A percentile compares a stretch with the other conserved stretches of the same genome.
phyloP scores from a whole-genome alignment of 2,888 invertebrate species.

The Drosophila kokeensis region DNA sequence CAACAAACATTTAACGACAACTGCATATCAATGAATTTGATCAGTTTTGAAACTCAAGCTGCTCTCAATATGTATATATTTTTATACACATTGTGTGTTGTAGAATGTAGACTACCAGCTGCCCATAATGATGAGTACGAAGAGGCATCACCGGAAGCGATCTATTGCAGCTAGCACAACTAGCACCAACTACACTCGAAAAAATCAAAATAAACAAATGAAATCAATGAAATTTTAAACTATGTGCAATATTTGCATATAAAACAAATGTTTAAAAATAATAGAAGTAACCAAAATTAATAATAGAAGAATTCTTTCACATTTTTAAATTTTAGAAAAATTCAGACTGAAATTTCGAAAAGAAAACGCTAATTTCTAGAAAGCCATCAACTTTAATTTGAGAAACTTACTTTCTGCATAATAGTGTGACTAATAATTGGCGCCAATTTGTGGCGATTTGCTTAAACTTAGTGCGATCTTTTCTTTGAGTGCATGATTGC shows the following conservation, averaged over 20 bases:
- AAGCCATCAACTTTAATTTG: neutral
- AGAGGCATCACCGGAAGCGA: neutral
- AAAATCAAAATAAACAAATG: neutral
- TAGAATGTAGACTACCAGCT: neutral
- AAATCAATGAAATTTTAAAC: neutral
- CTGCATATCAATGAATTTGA: slow-evolving; percentile 70
- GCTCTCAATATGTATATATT: slow-evolving; percentile 4
- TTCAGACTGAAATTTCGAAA: neutral
- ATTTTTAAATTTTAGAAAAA: neutral
- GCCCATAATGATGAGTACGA: neutral
- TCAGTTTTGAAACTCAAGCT: neutral
- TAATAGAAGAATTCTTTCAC: neutral
- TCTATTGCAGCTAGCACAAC: neutral
- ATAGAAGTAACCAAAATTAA: neutral
- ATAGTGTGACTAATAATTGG: too few relatives aligned
- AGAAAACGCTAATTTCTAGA: neutral
- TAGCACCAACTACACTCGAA: neutral
- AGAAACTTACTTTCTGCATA: too few relatives aligned
- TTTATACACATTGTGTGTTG: neutral
- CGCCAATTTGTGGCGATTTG: too few relatives aligned
- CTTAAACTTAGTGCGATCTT: neutral
- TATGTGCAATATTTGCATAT: neutral
- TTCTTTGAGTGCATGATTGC: neutral
- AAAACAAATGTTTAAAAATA: neutral
- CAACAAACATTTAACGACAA: slow-evolving; percentile 60